Evolutionary conservation across 2,113 vertebrate species (phyloP).

Genomic region (Spea bombifrons): DNA sequence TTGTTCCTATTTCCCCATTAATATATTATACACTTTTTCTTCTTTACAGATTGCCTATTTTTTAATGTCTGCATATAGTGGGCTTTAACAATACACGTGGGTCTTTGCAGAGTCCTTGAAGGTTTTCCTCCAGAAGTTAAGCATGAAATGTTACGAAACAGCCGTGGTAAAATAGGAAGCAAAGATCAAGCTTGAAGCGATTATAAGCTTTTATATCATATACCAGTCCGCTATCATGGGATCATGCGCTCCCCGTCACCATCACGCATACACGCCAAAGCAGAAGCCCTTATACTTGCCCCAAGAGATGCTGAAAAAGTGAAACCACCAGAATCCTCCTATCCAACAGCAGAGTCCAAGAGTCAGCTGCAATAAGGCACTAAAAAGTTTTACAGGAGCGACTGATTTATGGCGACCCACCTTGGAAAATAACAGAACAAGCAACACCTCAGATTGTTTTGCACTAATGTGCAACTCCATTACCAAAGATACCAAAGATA

Average conservation of each 20-base stretch:
- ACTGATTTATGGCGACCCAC: conserved; percentile 17
- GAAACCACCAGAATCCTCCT: conserved; percentile 28
- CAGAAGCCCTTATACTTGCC: conserved; percentile 42
- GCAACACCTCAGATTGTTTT: background rate
- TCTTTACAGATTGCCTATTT: no score
- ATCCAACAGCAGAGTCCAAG: conserved; percentile 29
- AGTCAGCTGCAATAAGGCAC: conserved; percentile 16
- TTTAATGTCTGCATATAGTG: no score
- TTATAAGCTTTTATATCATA: background rate
- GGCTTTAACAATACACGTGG: no score
- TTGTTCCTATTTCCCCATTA: no score
- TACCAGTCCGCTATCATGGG: background rate
- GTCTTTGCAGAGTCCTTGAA: no score
- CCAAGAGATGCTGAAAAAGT: conserved; percentile 22
- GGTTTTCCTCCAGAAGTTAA: no score
- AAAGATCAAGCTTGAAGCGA: background rate
- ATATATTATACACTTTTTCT: no score
- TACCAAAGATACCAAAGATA: no score
- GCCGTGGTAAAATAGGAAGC: background rate
- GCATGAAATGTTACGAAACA: no score
- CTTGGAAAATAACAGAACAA: conserved; percentile 26
- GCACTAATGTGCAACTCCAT: background rate
- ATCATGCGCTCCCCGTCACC: background rate
- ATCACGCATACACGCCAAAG: background rate
- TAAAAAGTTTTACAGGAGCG: conserved; percentile 20